Conservation (phyloP, 2,113 vertebrate genomes). For the Equus przewalskii region DNA sequence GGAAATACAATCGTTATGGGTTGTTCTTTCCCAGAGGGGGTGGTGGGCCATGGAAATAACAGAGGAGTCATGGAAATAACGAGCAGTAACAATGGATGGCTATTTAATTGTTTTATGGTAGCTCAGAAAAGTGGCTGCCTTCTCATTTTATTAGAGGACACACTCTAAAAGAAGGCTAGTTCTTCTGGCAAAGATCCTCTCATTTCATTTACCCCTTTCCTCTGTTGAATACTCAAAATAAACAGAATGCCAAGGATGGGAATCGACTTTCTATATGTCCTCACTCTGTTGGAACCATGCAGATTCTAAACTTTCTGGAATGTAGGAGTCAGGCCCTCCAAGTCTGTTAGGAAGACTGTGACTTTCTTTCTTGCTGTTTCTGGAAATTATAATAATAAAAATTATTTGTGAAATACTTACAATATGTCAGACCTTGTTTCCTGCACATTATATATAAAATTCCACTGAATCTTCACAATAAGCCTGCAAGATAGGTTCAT, state of each 20-base stretch:
- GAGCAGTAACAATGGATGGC: not conserved
- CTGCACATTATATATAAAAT: conserved; percentile 9
- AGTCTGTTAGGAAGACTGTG: not conserved
- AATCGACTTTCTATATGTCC: not conserved
- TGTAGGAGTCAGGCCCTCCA: not conserved
- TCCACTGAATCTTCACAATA: not conserved
- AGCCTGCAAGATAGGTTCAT: not conserved
- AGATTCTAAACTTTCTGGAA: not conserved
- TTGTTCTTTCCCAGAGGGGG: conserved; percentile 59
- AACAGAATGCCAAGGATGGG: not conserved
- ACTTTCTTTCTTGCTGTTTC: not conserved
- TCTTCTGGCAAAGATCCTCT: not conserved
- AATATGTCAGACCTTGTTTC: not conserved
- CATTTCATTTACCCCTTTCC: conserved; percentile 44
- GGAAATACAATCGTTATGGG: conserved; percentile 54
- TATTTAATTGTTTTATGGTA: conserved; percentile 67
- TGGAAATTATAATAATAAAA: conserved; percentile 31
- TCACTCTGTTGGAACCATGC: not conserved
- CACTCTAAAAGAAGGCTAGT: not conserved
- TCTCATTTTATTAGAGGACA: conserved; percentile 33
- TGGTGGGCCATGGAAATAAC: not conserved
- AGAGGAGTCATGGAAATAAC: not conserved
- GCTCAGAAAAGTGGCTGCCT: conserved; percentile 41
- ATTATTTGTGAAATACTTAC: conserved; percentile 37
- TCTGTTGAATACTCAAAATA: conserved; percentile 58